Base-by-base conservation (phyloP, 2,797 vertebrate species). In the Numenius phaeopus region DNA sequence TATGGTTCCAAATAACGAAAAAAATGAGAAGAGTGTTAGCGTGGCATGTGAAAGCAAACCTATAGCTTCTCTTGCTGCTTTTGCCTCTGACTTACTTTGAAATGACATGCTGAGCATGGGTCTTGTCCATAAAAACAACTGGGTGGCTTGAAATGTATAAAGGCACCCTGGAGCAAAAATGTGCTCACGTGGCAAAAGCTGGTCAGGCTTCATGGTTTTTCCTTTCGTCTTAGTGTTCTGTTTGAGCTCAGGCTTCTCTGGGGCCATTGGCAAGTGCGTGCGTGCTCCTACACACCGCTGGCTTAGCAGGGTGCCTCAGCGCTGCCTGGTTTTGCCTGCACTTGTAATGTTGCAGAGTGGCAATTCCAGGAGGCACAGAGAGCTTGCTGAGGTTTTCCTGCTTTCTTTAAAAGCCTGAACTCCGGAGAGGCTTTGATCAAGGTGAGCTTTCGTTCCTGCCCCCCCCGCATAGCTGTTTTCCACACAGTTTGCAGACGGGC, bases 231-330 rank as follows among this genome's bases (percentile, higher is more conserved):
- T 84, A 22, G 37, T 27, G 54, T 22, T 92, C 46, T 92, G 11
- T 67, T 67, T 42, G 79, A 89, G 44, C 37, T 39, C 44, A 71
- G 67, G 44, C 57, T 89, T 75, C 26, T 67, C 44, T 32, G 10
- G 37, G 79, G 44, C 49, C 1, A 0, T 27, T 50, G 79, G 52
- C 64, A 73, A 46, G 22, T 2, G 17, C 2, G 0, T 57, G 75
- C 27, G 73, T 0, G 2, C 52, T 32, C 29, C 52, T 59, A 20
- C 24, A n/a, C 39, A 30, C 14, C 1, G 0, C 11, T 52, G 15
- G 26, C 40, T 77, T n/a, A 64, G 66, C 26, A 16, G 59, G 6
- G 4, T 52, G n/a, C 42, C 61, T 55, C 0, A 0, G 10, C 21
- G 57, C 44, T 78, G 81, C 24, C 55, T 64, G 27, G 3, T 71